Conservation (phyloP, 2,113 vertebrate species). For the Grammomys surdaster region DNA sequence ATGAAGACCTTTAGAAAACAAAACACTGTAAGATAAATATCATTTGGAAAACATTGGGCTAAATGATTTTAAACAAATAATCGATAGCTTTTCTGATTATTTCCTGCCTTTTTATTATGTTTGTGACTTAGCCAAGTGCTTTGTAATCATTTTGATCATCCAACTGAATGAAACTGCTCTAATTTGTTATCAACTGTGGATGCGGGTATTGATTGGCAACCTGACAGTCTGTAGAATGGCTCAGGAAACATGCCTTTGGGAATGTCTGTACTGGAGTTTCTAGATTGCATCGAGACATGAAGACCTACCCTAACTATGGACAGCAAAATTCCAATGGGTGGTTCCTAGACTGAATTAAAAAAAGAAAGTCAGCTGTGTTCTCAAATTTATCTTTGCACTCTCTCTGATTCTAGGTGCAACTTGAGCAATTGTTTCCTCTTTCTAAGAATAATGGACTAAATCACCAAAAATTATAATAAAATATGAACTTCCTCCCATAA, state of each 20-base stretch:
- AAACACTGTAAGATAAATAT: neutral
- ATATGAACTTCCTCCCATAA: neutral
- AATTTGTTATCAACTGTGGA: neutral
- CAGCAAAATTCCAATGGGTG: neutral
- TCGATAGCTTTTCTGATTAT: slow-evolving; percentile 1
- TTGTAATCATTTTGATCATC: neutral
- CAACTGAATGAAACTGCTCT: neutral
- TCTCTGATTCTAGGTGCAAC: too few relatives aligned
- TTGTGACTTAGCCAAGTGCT: neutral
- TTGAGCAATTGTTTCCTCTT: neutral
- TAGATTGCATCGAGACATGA: neutral
- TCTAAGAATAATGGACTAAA: neutral
- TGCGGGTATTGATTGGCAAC: neutral
- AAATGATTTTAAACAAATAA: slow-evolving; percentile 14
- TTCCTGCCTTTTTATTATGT: neutral
- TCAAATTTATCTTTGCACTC: too few relatives aligned
- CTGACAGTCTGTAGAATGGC: neutral
- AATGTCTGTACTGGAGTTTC: neutral
- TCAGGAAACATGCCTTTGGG: neutral
- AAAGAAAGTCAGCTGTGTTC: too few relatives aligned
- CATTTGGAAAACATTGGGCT: neutral
- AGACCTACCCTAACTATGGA: neutral
- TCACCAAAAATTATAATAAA: too few relatives aligned
- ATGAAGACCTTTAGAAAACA: neutral
- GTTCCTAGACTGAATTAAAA: neutral